phyloP scores from a whole-genome alignment of 2,113 vertebrate species.

The rat (Rattus norvegicus) region GRCr8 NC_086030.1:8521501-8522000 shows the following conservation, averaged over 20 bases:
- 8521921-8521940: background rate
- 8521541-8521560: background rate
- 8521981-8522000: background rate
- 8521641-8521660: background rate
- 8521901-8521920: background rate
- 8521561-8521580: background rate
- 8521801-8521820: background rate
- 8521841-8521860: background rate
- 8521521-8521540: background rate
- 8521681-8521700: background rate
- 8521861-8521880: background rate
- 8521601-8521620: background rate
- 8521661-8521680: background rate
- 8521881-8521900: too few relatives aligned
- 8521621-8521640: background rate
- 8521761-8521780: too few relatives aligned
- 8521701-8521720: background rate
- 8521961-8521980: too few relatives aligned
- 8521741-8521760: too few relatives aligned
- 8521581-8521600: background rate
- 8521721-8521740: background rate
- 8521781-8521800: background rate
- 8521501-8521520: background rate
- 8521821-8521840: background rate
- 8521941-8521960: background rate